phyloP scores from a whole-genome alignment of 2,888 invertebrate species.

The Caenorhabditis panamensis region DNA sequence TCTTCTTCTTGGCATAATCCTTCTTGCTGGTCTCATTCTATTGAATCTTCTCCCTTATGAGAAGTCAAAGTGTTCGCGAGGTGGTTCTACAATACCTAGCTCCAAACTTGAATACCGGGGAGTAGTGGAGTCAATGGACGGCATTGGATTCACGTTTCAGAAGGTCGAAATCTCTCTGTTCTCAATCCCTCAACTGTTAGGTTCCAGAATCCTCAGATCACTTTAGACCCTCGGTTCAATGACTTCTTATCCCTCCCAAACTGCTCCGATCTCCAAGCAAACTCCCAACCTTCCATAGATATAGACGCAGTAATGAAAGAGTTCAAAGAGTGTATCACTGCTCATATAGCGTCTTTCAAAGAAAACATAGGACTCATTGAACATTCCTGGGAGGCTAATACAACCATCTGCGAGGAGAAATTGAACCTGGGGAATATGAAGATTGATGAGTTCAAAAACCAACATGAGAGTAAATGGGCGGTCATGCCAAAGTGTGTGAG shows the following conservation, averaged over 20 bases:
- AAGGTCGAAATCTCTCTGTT: not conserved
- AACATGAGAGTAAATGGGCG: constrained; percentile 15
- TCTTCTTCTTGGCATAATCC: too few relatives aligned
- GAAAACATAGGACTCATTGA: not conserved
- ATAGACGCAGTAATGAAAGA: too few relatives aligned
- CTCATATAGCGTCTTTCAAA: not conserved
- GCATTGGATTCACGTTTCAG: not conserved
- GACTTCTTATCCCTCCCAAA: not conserved
- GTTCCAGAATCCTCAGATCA: not conserved
- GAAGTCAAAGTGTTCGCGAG: too few relatives aligned
- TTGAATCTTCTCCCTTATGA: too few relatives aligned
- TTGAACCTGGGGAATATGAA: not conserved
- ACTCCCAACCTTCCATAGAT: not conserved
- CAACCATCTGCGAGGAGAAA: constrained; percentile 4
- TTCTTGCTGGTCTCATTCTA: too few relatives aligned
- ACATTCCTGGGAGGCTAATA: constrained; percentile 3
- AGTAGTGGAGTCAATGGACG: constrained; percentile 13
- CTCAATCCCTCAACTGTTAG: not conserved
- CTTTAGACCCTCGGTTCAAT: not conserved
- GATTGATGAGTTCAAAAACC: constrained; percentile 13
- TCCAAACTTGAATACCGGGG: constrained; percentile 3
- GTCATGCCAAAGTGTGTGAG: constrained; percentile 12
- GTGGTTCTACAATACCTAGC: too few relatives aligned
- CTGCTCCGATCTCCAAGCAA: not conserved
- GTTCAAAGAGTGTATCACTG: constrained; percentile 10